These are phyloP conservation scores for Urosaurus nigricauda DNA, from an alignment of 2,797 vertebrate genomes.

Conservation along the genomic window DNA sequence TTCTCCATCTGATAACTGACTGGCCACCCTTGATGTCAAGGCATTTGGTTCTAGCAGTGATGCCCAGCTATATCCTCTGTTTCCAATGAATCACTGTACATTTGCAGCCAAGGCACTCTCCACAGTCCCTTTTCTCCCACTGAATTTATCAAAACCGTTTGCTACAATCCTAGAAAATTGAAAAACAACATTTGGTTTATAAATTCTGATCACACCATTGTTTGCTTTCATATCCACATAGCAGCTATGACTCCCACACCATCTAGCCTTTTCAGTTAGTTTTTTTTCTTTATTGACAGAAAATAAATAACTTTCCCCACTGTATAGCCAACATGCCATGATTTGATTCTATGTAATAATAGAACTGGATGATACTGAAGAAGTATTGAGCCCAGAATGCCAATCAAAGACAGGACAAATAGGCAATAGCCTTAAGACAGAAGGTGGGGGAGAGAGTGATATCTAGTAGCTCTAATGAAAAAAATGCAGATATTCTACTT, in stretches of 20 bases:
- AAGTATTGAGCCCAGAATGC: background rate
- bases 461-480: background rate
- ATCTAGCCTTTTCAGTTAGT: background rate
- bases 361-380: background rate
- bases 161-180: background rate
- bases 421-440: background rate
- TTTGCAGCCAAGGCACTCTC: background rate
- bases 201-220: background rate
- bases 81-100: background rate
- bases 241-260: background rate
- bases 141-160: background rate
- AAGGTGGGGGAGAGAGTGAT: background rate
- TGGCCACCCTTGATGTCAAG: background rate
- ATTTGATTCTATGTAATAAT: background rate
- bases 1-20: background rate
- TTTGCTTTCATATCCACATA: slow-evolving; percentile 8
- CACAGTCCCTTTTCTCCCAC: background rate
- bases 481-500: no score
- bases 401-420: background rate
- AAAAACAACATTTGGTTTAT: background rate
- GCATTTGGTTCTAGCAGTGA: background rate
- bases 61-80: background rate
- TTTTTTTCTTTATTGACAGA: slow-evolving; percentile 1
- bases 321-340: background rate
- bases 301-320: background rate